Evolutionary conservation across 2,113 vertebrate genomes (phyloP).

Genomic region (Eublepharis macularius): DNA sequence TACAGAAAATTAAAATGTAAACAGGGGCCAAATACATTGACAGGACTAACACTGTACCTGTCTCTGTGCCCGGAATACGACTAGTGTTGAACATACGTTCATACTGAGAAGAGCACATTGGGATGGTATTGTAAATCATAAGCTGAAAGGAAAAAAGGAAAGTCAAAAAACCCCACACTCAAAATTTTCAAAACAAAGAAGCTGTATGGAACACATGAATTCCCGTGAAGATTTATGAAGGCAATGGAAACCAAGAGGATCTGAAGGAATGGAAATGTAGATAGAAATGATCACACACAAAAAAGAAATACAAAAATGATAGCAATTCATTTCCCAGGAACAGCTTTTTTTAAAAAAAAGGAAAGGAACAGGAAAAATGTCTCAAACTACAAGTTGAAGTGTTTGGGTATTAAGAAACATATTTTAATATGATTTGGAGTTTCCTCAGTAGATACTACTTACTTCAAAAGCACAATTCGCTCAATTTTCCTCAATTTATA

Average conservation of each 20-base stretch:
- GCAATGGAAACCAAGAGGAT: not conserved
- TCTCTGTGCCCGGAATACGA: constrained; percentile 50
- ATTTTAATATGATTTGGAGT: not conserved
- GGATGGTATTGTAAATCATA: constrained; percentile 48
- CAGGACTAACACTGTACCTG: constrained; percentile 51
- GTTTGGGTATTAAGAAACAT: not conserved
- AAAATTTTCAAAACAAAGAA: not conserved
- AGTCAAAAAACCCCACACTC: constrained; percentile 23
- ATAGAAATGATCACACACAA: constrained; percentile 7
- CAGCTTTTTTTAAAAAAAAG: not conserved
- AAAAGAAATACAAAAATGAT: not conserved
- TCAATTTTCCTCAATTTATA: not conserved
- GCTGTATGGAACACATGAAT: not conserved
- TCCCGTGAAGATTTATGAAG: constrained; percentile 1
- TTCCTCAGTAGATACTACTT: not conserved
- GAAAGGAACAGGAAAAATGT: constrained; percentile 1
- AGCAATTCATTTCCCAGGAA: not conserved
- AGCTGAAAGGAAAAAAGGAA: constrained; percentile 56
- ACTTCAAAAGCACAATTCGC: not conserved
- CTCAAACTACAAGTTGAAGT: not conserved
- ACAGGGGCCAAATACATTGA: constrained; percentile 10
- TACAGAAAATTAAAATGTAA: constrained; percentile 9
- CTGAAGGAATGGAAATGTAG: constrained; percentile 11
- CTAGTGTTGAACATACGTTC: constrained; percentile 52
- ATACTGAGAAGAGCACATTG: constrained; percentile 45